Conservation (phyloP, 2,888 invertebrate genomes). For the Lathronympha strigana region DNA sequence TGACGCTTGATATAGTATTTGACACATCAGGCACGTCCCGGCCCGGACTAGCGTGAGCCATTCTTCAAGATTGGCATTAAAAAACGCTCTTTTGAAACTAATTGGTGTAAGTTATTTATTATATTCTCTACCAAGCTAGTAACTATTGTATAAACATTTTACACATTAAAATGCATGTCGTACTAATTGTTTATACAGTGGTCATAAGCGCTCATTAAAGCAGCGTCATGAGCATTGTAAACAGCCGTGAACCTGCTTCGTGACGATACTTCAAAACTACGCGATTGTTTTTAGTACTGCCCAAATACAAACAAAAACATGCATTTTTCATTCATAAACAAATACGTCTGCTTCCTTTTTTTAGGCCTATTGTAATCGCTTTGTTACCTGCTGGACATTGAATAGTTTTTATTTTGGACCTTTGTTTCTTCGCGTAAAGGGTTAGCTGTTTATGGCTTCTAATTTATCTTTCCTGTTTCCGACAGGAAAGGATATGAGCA, state of each 20-base stretch:
- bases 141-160: constrained; percentile 15
- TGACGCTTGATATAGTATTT: too few relatives aligned
- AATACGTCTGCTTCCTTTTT: constrained; percentile 7
- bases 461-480: constrained; percentile 9
- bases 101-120: not conserved
- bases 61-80: too few relatives aligned
- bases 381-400: constrained; percentile 11
- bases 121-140: not conserved
- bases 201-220: constrained; percentile 60
- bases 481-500: not conserved
- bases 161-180: constrained; percentile 46
- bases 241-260: constrained; percentile 60
- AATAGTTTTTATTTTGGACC: not conserved
- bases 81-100: too few relatives aligned
- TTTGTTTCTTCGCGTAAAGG: not conserved
- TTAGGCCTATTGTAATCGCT: not conserved
- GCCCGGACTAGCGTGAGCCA: too few relatives aligned
- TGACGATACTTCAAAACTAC: constrained; percentile 36
- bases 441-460: not conserved
- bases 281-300: constrained; percentile 30
- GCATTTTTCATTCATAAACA: constrained; percentile 15
- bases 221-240: constrained; percentile 70
- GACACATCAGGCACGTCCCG: too few relatives aligned
- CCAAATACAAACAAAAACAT: constrained; percentile 36
- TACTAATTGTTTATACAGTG: constrained; percentile 65